Percentiles rank a stretch among this genome's conserved stretches.
Evolutionary conservation across 2,888 invertebrate genomes (phyloP).

Genomic region (Campaea margaritaria): DNA sequence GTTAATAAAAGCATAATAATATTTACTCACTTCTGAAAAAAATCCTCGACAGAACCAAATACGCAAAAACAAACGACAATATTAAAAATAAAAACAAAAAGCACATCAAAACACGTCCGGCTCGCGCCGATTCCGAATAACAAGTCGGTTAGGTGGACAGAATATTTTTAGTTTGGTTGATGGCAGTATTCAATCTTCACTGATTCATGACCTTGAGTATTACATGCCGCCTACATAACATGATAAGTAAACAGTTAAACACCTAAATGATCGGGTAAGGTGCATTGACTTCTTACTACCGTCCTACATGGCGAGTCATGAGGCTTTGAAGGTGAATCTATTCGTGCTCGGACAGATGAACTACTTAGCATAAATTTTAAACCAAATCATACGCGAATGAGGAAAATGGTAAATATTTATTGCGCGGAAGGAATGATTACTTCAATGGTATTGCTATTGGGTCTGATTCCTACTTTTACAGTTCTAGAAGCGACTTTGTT

Average conservation of each 20-base stretch:
- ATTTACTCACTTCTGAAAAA: background rate
- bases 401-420: constrained; percentile 2
- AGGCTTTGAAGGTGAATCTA: constrained; percentile 12
- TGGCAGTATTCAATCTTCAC: constrained; percentile 3
- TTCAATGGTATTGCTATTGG: no score
- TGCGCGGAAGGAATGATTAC: background rate
- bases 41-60: background rate
- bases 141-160: no score
- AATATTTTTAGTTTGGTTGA: background rate
- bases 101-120: background rate
- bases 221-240: constrained; percentile 73
- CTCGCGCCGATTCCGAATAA: background rate
- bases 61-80: background rate
- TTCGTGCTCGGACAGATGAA: constrained; percentile 6
- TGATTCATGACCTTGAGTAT: constrained; percentile 65
- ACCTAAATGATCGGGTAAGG: constrained; percentile 29
- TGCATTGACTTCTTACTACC: constrained; percentile 27
- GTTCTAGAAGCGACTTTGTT: no score
- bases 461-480: no score
- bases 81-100: background rate
- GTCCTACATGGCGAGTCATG: constrained; percentile 27
- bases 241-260: constrained; percentile 53
- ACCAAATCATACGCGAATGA: background rate
- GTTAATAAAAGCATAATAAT: background rate
- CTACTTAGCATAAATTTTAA: constrained; percentile 8